Conservation (phyloP, 2,888 invertebrate genomes). For the Atethmia centrago region DNA sequence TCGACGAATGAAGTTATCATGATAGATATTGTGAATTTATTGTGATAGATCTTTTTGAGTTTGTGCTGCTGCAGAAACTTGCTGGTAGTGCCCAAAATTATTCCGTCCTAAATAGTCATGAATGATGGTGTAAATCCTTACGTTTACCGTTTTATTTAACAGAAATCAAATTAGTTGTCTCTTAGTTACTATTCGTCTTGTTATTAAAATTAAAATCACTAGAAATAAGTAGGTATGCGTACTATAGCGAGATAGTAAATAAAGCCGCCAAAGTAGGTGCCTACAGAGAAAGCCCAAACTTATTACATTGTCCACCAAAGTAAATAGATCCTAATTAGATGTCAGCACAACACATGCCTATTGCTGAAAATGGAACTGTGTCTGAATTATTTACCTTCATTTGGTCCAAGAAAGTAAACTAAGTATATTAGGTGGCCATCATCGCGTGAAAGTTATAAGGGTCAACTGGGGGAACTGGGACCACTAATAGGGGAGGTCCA, state of each 20-base stretch:
- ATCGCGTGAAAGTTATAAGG: slow-evolving; percentile 60
- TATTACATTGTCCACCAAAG: slow-evolving; percentile 33
- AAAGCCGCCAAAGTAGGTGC: not conserved
- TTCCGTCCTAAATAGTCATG: not conserved
- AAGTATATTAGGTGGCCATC: slow-evolving; percentile 47
- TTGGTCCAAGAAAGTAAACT: slow-evolving; percentile 47
- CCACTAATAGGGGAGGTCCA: slow-evolving; percentile 45
- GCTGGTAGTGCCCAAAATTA: not conserved
- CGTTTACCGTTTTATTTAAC: not conserved
- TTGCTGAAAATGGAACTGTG: slow-evolving; percentile 36
- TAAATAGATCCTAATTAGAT: slow-evolving; percentile 44
- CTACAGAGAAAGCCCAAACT: slow-evolving; percentile 10
- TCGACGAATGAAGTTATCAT: slow-evolving; percentile 47
- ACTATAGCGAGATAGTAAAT: not conserved
- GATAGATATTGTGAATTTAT: slow-evolving; percentile 28
- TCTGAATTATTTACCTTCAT: slow-evolving; percentile 49
- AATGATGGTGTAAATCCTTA: not conserved
- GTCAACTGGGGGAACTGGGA: slow-evolving; percentile 53
- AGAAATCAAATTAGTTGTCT: not conserved
- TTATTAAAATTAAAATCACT: not conserved
- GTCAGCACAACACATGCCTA: slow-evolving; percentile 39
- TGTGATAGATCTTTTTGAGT: not conserved
- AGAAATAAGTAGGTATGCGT: not conserved
- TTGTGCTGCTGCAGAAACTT: not conserved
- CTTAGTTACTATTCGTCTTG: not conserved